phyloP scores from a whole-genome alignment of 2,113 vertebrate genomes.

The Chascanopsetta lugubris region DNA sequence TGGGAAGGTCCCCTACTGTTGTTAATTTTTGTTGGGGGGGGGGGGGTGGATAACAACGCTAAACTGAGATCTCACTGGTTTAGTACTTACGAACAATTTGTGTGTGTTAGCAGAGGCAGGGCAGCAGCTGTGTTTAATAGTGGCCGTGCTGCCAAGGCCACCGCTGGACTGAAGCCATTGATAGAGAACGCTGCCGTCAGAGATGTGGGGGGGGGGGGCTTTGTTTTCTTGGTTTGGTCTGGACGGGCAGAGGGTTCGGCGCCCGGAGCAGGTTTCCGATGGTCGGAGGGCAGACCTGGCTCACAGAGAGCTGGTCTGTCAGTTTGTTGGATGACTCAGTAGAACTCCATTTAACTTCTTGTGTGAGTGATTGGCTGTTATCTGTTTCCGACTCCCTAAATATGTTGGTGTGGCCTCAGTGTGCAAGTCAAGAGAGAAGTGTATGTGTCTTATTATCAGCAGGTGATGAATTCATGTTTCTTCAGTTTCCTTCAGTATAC shows the following conservation, averaged over 20 bases:
- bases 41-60: constrained; percentile 58
- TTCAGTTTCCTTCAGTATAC: no score
- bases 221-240: constrained; percentile 10
- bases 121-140: constrained; percentile 63
- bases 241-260: constrained; percentile 8
- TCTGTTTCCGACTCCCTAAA: constrained; percentile 6
- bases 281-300: constrained; percentile 9
- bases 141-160: constrained; percentile 35
- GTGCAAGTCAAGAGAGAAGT: constrained; percentile 21
- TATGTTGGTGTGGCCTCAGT: constrained; percentile 5
- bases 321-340: constrained; percentile 1
- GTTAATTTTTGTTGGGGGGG: constrained; percentile 47
- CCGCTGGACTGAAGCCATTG: constrained; percentile 42
- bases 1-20: constrained; percentile 41
- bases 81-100: constrained; percentile 7
- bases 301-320: constrained; percentile 1
- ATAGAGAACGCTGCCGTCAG: constrained; percentile 27
- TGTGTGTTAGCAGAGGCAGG: constrained; percentile 28
- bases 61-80: constrained; percentile 36
- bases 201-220: background rate
- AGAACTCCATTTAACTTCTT: background rate
- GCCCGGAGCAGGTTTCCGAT: constrained; percentile 3
- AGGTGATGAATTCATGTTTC: background rate
- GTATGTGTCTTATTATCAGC: constrained; percentile 6
- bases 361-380: background rate